Conservation (phyloP, 2,888 invertebrate genomes). For the Hesperia comma region DNA sequence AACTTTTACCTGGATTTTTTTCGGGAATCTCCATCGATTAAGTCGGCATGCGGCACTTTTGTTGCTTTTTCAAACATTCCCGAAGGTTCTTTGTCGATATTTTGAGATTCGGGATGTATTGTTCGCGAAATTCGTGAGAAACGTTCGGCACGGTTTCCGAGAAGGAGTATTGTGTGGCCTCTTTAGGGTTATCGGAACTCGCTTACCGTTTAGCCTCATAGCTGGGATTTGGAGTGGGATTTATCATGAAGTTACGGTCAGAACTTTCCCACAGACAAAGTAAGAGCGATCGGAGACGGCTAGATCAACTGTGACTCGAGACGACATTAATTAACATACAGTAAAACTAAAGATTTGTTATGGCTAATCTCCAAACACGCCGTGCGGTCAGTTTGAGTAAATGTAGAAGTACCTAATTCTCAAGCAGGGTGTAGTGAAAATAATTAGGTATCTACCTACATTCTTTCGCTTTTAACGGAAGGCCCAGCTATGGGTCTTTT, state of each 20-base stretch:
- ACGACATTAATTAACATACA: too few relatives aligned
- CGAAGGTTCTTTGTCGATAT: slow-evolving; percentile 43
- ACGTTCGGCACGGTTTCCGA: slow-evolving; percentile 42
- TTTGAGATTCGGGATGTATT: slow-evolving; percentile 37
- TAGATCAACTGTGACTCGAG: too few relatives aligned
- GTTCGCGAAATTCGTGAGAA: slow-evolving; percentile 47
- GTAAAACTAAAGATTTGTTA: too few relatives aligned
- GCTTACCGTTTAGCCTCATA: slow-evolving; percentile 22
- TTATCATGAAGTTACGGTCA: slow-evolving; percentile 8
- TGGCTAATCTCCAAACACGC: too few relatives aligned
- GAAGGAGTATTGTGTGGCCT: slow-evolving; percentile 40
- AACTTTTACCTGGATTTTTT: slow-evolving; percentile 52
- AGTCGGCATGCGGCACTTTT: slow-evolving; percentile 55
- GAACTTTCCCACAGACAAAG: too few relatives aligned
- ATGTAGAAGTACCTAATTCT: too few relatives aligned
- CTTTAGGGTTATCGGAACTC: slow-evolving; percentile 25
- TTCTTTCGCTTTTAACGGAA: too few relatives aligned
- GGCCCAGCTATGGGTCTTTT: too few relatives aligned
- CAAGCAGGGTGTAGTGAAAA: too few relatives aligned
- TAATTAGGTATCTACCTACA: too few relatives aligned
- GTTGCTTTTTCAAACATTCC: slow-evolving; percentile 43
- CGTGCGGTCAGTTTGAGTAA: too few relatives aligned
- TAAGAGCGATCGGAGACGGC: too few relatives aligned
- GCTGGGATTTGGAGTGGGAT: background rate
- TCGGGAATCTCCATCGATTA: slow-evolving; percentile 55